These are phyloP conservation scores for Trichonephila clavata DNA, from an alignment of 1,140 invertebrate genomes.

Conservation along the genomic window DNA sequence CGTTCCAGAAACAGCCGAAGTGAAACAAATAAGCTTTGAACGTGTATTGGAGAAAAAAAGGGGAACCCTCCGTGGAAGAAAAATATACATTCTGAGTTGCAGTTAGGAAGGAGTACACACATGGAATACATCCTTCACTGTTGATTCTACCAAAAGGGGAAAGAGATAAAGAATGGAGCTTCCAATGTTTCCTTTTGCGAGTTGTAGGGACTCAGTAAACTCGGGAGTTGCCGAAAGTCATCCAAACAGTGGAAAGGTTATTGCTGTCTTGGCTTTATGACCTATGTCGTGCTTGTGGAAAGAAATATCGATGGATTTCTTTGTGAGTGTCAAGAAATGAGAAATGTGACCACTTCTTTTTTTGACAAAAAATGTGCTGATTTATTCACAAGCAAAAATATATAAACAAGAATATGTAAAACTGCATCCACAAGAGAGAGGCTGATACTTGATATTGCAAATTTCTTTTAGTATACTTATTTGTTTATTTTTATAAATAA, in stretches of 20 bases:
- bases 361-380: no score
- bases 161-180: constrained; percentile 10
- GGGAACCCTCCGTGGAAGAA: neutral
- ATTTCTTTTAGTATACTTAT: no score
- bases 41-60: neutral
- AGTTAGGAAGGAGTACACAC: neutral
- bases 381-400: no score
- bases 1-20: neutral
- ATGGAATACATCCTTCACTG: constrained; percentile 28
- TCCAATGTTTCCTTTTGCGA: neutral
- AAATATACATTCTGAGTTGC: constrained; percentile 15
- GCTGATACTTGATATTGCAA: no score
- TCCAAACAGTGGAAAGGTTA: neutral
- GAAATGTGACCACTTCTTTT: no score
- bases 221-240: neutral
- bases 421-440: no score
- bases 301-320: neutral
- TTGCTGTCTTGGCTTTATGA: neutral
- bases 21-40: constrained; percentile 6
- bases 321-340: no score
- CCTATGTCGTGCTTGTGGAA: neutral
- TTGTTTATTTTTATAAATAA: no score
- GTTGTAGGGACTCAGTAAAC: neutral
- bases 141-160: constrained; percentile 4
- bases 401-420: no score